phyloP scores from a whole-genome alignment of 2,888 invertebrate genomes.

The Himalopsyche japonica region DNA sequence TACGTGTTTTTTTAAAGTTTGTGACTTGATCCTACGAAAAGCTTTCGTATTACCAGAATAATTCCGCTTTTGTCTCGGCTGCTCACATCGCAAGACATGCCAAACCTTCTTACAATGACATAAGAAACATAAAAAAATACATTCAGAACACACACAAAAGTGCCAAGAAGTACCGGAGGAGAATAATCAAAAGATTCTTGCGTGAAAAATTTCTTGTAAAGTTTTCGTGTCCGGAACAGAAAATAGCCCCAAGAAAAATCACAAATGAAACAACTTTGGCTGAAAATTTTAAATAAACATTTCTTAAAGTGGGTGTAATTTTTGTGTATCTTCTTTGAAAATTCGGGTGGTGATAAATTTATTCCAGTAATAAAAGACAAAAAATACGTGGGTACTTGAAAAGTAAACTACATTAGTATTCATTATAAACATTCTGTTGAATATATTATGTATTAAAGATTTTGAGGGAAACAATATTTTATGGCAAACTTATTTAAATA shows the following conservation, averaged over 20 bases:
- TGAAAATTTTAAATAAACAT: neutral
- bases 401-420: neutral
- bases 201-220: neutral
- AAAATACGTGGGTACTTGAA: neutral
- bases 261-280: slow-evolving; percentile 1
- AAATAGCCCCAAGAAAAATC: slow-evolving; percentile 1
- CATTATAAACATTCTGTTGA: neutral
- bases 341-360: neutral
- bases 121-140: neutral
- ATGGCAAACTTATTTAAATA: neutral
- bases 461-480: too few species aligned
- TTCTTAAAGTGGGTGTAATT: neutral
- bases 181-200: neutral
- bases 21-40: too few species aligned
- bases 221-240: neutral
- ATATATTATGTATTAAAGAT: neutral
- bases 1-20: too few species aligned
- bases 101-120: neutral
- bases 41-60: too few species aligned
- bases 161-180: neutral
- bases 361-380: neutral
- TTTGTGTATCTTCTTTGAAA: neutral
- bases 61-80: neutral
- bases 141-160: neutral
- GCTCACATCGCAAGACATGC: neutral